Evolutionary conservation across 2,113 vertebrate species (phyloP), one percentile per base, ranked within the genome.

Genomic region (Neolamprologus caudopunctatus): DNA sequence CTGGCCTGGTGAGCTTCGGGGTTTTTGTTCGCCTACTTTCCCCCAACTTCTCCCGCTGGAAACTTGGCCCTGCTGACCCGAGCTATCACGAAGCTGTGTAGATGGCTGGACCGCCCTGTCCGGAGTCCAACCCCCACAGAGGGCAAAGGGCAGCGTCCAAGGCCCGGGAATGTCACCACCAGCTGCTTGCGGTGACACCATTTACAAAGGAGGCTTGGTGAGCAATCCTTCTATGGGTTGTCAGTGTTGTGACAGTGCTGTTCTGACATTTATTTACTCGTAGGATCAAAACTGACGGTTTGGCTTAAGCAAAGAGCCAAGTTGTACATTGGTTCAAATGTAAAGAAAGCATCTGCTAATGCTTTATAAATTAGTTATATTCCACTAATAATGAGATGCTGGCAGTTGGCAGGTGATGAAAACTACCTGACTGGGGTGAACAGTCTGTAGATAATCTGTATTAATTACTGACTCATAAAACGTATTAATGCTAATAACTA

Each of bases 141-240:
- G 98, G 98, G 97, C 97, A 97, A 99, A 99, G 99, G 98, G 96
- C 98, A 98, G 94, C 89, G 95, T 95, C 96, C 93, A 91, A 97
- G 96, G 95, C 93, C 87, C 95, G 96, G 95, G 97, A 95, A 95
- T 97, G 97, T 96, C 97, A 97, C 97, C 97, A 97, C 97, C 98
- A 99, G 98, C 98, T 99, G 99, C 98, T 97, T 94, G 96, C 95
- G 95, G 96, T 98, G 97, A 98, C 97, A 97, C 93, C 92, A 47
- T 84, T 81, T 93, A 96, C 95, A 98, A 98, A 98, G n/a, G 97
- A 93, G 94, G 91, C 93, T 94, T 94, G 94, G 94, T 95, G 96
- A 93, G 97, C 96, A 87, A 96, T 96, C 95, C 95, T 92, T 96
- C 96, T 96, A 88, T 96, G 94, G 95, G 96, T 94, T 97, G 97